Base-by-base conservation (phyloP, 2,888 invertebrate species). In the Sabatieria punctata region DNA sequence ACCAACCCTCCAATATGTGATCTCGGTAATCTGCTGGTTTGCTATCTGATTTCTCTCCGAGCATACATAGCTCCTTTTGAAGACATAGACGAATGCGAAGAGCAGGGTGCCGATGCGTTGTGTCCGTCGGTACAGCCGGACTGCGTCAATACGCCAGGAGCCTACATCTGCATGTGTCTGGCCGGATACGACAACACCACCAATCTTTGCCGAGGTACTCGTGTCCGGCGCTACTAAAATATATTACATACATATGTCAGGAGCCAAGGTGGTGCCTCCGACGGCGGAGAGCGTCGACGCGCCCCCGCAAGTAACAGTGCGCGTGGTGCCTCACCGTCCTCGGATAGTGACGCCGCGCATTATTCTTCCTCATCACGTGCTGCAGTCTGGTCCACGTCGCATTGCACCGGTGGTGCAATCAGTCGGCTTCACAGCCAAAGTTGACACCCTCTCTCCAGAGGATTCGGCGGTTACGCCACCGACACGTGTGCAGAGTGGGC, bases 61-160 rank as follows among this genome's bases (percentile, higher is more conserved):
- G 25, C 19, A 6, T n/a, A 23, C 8, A 19, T 24, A 23, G 8
- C 39, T 8, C 11, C 15, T 11, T 27, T 43, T 70, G 50, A 66
- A 74, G 80, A 81, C 61, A 63, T 78, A 3, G 75, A 82, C 63
- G 82, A 82, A 65, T 82, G 82, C 60, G 53, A 57, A 23, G 57
- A 58, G n/a, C 50, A 50, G 2, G 48, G 49, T n/a, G 49, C 45
- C 22, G 41, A 47, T 4, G 46, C 46, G 13, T 46, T 52, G 18
- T 63, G 63, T 49, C 63, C 61, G 1, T 54, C 79, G 1, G 93
- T 91, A 60, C 80, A 86, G 59, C 93, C 93, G 49, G 76, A 75
- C 37, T 95, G 93, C 64, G 75, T 82, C 50, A 95, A 95, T 65
- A 77, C 80, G 0, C 85, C 84, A 78, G 93, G 93, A 0, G 77